Conservation (phyloP, 2,113 vertebrate species). For the Mixornis gularis region DNA sequence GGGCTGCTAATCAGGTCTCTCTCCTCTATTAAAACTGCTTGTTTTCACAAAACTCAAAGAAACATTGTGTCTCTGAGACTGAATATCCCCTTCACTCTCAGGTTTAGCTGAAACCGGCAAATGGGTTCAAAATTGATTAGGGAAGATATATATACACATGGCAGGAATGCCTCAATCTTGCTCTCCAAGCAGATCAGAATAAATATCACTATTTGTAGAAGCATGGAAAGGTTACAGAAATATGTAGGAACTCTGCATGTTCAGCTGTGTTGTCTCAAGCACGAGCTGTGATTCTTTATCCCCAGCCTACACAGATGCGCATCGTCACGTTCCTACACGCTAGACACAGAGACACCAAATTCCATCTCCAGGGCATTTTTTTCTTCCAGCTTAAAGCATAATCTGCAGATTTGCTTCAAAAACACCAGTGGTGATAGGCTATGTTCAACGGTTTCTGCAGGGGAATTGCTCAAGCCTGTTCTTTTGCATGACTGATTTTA, state of each 20-base stretch:
- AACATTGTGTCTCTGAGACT: neutral
- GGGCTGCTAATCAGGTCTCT: constrained; percentile 53
- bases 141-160: neutral
- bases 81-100: neutral
- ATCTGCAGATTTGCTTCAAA: neutral
- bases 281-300: neutral
- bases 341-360: neutral
- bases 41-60: constrained; percentile 34
- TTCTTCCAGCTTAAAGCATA: constrained; percentile 11
- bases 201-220: neutral
- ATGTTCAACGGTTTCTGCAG: neutral
- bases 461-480: neutral
- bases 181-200: neutral
- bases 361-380: constrained; percentile 13
- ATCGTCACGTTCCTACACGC: neutral
- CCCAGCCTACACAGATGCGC: neutral
- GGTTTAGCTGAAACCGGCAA: neutral
- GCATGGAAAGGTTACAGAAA: neutral
- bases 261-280: neutral
- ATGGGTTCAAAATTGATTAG: neutral
- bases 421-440: neutral
- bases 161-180: neutral
- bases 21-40: constrained; percentile 36
- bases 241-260: neutral
- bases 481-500: neutral